These are phyloP conservation scores for Trichosurus vulpecula DNA, from an alignment of 2,797 vertebrate genomes.

Conservation along the genomic window DNA sequence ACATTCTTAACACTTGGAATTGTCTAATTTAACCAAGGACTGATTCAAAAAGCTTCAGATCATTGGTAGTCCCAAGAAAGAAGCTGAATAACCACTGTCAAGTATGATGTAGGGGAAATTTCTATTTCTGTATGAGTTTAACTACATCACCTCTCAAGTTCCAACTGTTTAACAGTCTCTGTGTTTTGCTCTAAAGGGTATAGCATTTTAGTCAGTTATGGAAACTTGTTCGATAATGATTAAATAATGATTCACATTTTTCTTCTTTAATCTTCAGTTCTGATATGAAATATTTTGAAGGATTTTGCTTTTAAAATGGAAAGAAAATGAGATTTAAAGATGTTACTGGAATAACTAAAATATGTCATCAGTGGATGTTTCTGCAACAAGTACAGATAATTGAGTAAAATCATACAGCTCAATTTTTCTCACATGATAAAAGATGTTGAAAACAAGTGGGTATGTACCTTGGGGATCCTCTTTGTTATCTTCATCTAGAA, in stretches of 20 bases:
- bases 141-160: neutral
- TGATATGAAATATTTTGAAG: conserved; percentile 40
- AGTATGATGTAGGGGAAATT: neutral
- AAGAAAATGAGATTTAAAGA: neutral
- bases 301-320: neutral
- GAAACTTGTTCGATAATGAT: conserved; percentile 31
- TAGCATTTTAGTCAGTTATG: conserved; percentile 13
- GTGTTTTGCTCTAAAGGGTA: neutral
- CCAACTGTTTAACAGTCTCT: neutral
- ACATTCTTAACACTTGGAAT: neutral
- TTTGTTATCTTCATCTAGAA: conserved; percentile 86
- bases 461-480: conserved; percentile 87
- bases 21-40: neutral
- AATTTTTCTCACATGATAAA: conserved; percentile 5
- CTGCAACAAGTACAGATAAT: conserved; percentile 35
- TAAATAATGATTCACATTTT: conserved; percentile 5
- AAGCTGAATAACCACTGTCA: neutral
- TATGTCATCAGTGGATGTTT: neutral
- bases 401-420: conserved; percentile 7
- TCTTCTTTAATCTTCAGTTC: neutral
- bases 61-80: neutral
- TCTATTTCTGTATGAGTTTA: neutral
- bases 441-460: conserved; percentile 37
- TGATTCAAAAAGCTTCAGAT: neutral
- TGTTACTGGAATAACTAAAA: neutral